Conservation (phyloP, 2,797 vertebrate genomes). For the Microctenopoma lineatum region DNA sequence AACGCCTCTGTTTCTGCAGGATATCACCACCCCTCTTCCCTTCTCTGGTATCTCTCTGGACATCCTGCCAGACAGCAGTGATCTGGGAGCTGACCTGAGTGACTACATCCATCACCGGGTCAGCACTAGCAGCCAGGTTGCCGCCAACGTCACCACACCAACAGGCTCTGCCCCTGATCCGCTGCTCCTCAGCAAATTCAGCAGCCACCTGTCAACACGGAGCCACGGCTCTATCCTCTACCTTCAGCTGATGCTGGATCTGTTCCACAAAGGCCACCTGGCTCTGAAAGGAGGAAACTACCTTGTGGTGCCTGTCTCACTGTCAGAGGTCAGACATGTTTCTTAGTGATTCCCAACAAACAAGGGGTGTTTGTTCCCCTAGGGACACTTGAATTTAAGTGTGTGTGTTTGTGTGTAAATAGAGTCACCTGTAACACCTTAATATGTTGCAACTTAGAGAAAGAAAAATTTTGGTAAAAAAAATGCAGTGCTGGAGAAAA, state of each 20-base stretch:
- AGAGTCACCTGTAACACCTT: no score
- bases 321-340: conserved; percentile 90
- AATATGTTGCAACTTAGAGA: no score
- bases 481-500: no score
- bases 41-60: conserved; percentile 92
- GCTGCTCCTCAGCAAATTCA: conserved; percentile 90
- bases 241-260: conserved; percentile 94
- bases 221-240: conserved; percentile 97
- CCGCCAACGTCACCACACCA: conserved; percentile 92
- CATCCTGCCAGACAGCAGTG: conserved; percentile 92
- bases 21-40: conserved; percentile 89
- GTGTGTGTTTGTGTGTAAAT: no score
- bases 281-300: conserved; percentile 96
- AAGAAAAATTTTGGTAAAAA: no score
- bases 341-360: not conserved
- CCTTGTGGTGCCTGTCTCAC: conserved; percentile 95
- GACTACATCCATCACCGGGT: conserved; percentile 95
- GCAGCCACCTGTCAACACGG: conserved; percentile 91
- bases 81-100: conserved; percentile 91
- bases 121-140: conserved; percentile 89
- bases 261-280: conserved; percentile 94
- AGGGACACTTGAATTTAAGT: no score
- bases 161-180: conserved; percentile 91
- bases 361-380: not conserved
- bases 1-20: conserved; percentile 76